Conservation (phyloP, 2,888 invertebrate species). For the Amiota minor region DNA sequence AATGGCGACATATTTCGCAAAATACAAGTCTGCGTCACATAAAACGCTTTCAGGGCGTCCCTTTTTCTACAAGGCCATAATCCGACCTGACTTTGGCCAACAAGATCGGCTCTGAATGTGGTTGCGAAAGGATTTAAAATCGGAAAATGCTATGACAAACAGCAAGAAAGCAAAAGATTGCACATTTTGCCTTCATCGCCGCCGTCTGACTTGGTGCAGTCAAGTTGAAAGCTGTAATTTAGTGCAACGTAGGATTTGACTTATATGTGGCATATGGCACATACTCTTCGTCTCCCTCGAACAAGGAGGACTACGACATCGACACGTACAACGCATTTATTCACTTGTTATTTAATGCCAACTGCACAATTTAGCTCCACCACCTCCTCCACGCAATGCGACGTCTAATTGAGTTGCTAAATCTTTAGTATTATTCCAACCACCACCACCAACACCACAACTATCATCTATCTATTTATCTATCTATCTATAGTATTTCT, state of each 20-base stretch:
- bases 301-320: neutral
- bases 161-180: neutral
- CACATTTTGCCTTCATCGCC: neutral
- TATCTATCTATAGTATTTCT: neutral
- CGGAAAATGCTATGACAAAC: too few relatives aligned
- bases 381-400: slow-evolving; percentile 26
- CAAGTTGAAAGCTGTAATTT: slow-evolving; percentile 34
- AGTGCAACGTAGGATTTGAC: slow-evolving; percentile 26
- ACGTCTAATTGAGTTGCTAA: slow-evolving; percentile 45
- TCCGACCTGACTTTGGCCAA: too few relatives aligned
- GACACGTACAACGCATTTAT: slow-evolving; percentile 55
- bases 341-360: slow-evolving; percentile 57
- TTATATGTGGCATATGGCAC: slow-evolving; percentile 10
- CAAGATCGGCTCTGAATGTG: too few relatives aligned
- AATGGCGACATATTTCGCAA: too few relatives aligned
- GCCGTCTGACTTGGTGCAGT: slow-evolving; percentile 19
- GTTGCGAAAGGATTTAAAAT: too few relatives aligned
- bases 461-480: neutral
- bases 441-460: too few relatives aligned
- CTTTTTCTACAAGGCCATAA: too few relatives aligned
- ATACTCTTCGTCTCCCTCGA: neutral
- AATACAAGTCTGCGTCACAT: too few relatives aligned
- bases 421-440: neutral
- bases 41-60: too few relatives aligned
- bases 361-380: slow-evolving; percentile 2